Percentiles rank a stretch among this genome's conserved stretches.
phyloP scores from a whole-genome alignment of 1,140 invertebrate genomes.

The Streblospio benedicti region DNA sequence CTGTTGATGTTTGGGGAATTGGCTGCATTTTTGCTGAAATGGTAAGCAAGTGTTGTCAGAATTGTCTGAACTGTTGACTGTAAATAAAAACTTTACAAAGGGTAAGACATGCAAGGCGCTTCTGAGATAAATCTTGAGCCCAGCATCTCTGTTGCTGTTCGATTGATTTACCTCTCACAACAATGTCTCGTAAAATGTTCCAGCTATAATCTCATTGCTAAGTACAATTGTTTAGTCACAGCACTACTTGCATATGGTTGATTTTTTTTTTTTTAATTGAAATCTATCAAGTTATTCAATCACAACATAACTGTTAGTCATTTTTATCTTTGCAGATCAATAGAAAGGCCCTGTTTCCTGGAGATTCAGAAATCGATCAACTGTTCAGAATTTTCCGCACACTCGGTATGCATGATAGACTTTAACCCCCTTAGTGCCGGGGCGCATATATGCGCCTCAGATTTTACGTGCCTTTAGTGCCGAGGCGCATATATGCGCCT shows the following conservation, averaged over 20 bases:
- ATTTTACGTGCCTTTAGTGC: no score
- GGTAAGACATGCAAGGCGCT: no score
- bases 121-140: no score
- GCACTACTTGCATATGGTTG: no score
- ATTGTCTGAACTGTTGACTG: conserved; percentile 50
- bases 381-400: conserved; percentile 47
- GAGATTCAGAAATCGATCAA: conserved; percentile 50
- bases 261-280: no score
- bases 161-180: conserved; percentile 6
- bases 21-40: conserved; percentile 68
- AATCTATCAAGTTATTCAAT: no score
- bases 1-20: conserved; percentile 82
- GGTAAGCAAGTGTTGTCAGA: conserved; percentile 59
- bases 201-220: neutral
- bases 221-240: neutral
- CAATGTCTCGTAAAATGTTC: neutral
- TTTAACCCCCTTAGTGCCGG: no score
- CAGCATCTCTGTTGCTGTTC: neutral
- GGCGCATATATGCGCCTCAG: no score
- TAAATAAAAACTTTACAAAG: neutral
- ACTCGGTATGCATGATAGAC: no score
- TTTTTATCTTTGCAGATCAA: conserved; percentile 56
- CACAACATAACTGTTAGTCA: conserved; percentile 9
- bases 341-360: conserved; percentile 49
- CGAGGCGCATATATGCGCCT: no score